Percentiles rank a stretch among this genome's conserved stretches.
These are phyloP conservation scores for Cydia strobilella DNA, from an alignment of 1,140 invertebrate genomes.

Conservation along the genomic window DNA sequence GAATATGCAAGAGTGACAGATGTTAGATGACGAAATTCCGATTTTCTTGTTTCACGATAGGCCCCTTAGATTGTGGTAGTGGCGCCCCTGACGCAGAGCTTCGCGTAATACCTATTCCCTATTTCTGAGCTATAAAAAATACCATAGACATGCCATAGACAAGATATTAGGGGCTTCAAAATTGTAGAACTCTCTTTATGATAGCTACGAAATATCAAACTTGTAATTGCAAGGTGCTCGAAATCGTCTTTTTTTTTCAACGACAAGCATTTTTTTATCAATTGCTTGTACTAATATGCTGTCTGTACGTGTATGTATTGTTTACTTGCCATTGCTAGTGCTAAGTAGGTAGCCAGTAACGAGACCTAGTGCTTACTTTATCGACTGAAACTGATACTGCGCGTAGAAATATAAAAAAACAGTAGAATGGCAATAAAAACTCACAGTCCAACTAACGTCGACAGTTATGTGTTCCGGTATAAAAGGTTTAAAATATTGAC, in stretches of 20 bases:
- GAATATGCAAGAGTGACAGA: too few relatives aligned
- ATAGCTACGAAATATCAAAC: too few relatives aligned
- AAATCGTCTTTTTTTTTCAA: background rate
- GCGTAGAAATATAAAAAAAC: slow-evolving; percentile 21
- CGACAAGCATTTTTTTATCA: background rate
- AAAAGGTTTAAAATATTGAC: background rate
- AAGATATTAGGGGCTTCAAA: too few relatives aligned
- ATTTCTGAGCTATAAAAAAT: too few relatives aligned
- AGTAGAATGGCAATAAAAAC: slow-evolving; percentile 13
- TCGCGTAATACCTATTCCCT: too few relatives aligned
- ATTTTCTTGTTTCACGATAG: too few relatives aligned
- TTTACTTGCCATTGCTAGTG: slow-evolving; percentile 11
- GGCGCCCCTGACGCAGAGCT: too few relatives aligned
- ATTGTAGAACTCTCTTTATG: too few relatives aligned
- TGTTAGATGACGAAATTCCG: too few relatives aligned
- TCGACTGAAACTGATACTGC: slow-evolving; percentile 21
- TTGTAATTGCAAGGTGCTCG: background rate
- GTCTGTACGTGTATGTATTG: slow-evolving; percentile 19
- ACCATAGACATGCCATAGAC: too few relatives aligned
- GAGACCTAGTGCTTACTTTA: slow-evolving; percentile 29
- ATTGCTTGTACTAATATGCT: background rate
- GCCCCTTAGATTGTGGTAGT: too few relatives aligned
- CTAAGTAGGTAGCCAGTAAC: slow-evolving; percentile 27
- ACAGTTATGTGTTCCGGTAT: slow-evolving; percentile 4
- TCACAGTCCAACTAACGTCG: background rate